Evolutionary conservation across 2,113 vertebrate genomes (phyloP), one percentile per base, ranked within the genome.

Genomic region (Verasper variegatus): DNA sequence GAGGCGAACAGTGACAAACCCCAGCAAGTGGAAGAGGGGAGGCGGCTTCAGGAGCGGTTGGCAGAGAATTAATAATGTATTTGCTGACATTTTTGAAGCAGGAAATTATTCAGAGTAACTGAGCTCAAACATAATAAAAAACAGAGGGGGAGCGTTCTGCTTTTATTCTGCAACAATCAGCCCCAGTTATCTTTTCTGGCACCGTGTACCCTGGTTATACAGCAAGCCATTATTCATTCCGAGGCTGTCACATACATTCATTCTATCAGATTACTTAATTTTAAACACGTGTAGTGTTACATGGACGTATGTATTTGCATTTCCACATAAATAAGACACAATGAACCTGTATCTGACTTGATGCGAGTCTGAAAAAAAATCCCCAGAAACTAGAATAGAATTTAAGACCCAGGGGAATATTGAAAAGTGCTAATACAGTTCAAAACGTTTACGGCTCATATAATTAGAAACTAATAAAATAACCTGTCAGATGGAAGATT

Each of bases 61-160:
- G 0, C 23, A 26, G 11, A 18, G 26, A 21, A 57, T 68, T 18
- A 66, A 58, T 73, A 23, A 55, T 55, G 35, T 0, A 66, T 55
- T 45, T 54, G 20, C 20, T 72, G 71, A 81, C 68, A 67, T 73
- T 81, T 78, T 78, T 56, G 35, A 57, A 56, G 54, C 17, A 12
- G 2, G 37, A 49, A 47, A 54, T 45, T 14, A 68, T 52, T 37
- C 35, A 60, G 37, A 11, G 37, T 40, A 40, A 40, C 10, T 40
- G 37, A 40, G 37, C 37, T 42, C 49, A 55, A n/a, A 27, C 6
- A 5, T 17, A 12, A 61, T 6, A 42, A 56, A 4, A 37, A 65
- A 59, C 49, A 13, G 13, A 13, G 49, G 40, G 51, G 11, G 54
- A 8, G 52, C 31, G 42, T 17, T 72, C 2, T 21, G 26, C 35